Conservation (phyloP, 2,113 vertebrate genomes). For the Scomber scombrus region DNA sequence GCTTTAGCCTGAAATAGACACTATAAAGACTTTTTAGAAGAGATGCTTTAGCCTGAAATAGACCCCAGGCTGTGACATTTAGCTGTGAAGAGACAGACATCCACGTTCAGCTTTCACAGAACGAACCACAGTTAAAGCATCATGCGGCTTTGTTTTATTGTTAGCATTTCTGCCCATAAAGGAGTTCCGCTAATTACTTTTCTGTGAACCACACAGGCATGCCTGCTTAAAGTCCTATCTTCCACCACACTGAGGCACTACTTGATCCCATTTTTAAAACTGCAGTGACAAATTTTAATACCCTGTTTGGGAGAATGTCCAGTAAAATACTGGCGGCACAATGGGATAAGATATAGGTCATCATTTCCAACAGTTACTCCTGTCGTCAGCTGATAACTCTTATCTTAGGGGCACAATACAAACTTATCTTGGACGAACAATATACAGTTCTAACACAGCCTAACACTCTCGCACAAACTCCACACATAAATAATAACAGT, state of each 20-base stretch:
- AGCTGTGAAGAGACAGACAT: slow-evolving; percentile 8
- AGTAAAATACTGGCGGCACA: background rate
- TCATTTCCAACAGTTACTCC: slow-evolving; percentile 5
- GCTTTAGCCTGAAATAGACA: slow-evolving; percentile 23
- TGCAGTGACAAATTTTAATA: background rate
- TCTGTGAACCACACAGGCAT: background rate
- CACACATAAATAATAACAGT: slow-evolving; percentile 15
- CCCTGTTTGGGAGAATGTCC: background rate
- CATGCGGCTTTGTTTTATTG: slow-evolving; percentile 5
- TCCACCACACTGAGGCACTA: slow-evolving; percentile 5
- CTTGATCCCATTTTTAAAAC: background rate
- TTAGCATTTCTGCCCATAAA: background rate
- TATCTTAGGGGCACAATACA: slow-evolving; percentile 25
- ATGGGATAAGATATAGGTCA: slow-evolving; percentile 2
- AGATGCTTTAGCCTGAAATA: slow-evolving; percentile 59
- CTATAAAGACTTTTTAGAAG: slow-evolving; percentile 31
- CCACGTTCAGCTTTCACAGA: slow-evolving; percentile 4
- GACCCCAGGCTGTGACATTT: slow-evolving; percentile 24
- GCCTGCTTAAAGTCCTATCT: slow-evolving; percentile 6
- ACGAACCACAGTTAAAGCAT: background rate
- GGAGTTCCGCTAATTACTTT: background rate
- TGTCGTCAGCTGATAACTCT: slow-evolving; percentile 39
- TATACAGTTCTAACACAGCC: background rate
- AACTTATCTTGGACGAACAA: background rate
- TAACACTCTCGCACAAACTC: slow-evolving; percentile 5